Evolutionary conservation across 2,797 vertebrate species (phyloP).

Genomic region (Acanthornis magna): DNA sequence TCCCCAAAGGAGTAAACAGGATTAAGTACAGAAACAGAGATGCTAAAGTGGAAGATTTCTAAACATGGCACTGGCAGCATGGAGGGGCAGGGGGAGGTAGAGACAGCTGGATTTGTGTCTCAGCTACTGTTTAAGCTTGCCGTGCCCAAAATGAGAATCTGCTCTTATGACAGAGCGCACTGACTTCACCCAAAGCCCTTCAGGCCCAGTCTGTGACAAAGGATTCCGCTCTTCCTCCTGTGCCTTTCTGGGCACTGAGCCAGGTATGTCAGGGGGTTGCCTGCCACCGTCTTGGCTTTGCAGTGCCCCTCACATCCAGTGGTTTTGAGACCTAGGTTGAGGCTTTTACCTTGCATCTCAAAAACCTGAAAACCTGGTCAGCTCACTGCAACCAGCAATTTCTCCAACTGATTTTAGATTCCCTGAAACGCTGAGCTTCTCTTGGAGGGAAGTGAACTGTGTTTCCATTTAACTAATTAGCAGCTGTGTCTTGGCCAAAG

Average conservation of each 20-base stretch:
- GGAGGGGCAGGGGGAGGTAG: neutral
- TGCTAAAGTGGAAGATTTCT: neutral
- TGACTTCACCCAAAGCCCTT: neutral
- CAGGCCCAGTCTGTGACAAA: neutral
- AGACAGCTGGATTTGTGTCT: neutral
- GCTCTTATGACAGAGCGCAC: neutral
- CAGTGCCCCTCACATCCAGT: neutral
- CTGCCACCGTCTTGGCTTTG: rapidly evolving
- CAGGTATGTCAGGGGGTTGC: neutral
- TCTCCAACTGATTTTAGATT: neutral
- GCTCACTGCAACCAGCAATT: neutral
- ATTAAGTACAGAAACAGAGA: neutral
- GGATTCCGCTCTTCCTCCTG: neutral
- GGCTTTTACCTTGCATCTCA: neutral
- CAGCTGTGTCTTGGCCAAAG: slow-evolving; percentile 3
- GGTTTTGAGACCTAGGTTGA: neutral
- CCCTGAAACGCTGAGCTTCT: neutral
- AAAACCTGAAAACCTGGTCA: neutral
- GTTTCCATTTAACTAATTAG: slow-evolving; percentile 34
- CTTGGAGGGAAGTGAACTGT: neutral
- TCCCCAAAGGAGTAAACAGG: neutral
- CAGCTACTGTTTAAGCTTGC: neutral
- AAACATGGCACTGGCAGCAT: neutral
- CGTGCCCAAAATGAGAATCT: neutral
- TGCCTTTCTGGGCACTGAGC: neutral